A percentile compares a stretch with the other conserved stretches of the same genome.
Conservation (phyloP, 2,113 vertebrate species). For the Struthio camelus region DNA sequence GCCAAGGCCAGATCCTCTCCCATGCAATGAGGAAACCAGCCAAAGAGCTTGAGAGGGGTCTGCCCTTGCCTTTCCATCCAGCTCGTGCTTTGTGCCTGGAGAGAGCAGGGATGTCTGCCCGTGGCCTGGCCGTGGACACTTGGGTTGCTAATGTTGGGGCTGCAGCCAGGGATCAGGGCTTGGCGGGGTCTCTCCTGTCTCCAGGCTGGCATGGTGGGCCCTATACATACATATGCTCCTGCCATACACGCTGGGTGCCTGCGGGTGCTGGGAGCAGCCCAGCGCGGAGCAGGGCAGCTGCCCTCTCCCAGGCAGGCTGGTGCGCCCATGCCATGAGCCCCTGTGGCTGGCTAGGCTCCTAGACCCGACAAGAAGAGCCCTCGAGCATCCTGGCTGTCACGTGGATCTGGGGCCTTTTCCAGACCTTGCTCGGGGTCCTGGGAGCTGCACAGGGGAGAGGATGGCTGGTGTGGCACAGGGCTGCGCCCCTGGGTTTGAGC, state of each 20-base stretch:
- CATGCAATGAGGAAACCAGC: neutral
- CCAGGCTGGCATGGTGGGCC: neutral
- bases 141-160: neutral
- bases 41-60: neutral
- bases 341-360: neutral
- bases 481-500: conserved; percentile 62
- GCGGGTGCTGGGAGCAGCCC: neutral
- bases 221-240: fast-evolving
- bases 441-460: neutral
- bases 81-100: neutral
- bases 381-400: neutral
- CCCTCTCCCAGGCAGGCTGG: neutral
- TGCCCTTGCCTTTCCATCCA: neutral
- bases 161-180: neutral
- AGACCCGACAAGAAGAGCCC: neutral
- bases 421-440: neutral
- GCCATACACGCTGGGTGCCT: neutral
- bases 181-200: neutral
- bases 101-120: neutral
- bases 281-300: neutral
- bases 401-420: neutral
- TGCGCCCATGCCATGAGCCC: fast-evolving
- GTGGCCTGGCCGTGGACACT: neutral
- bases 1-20: neutral
- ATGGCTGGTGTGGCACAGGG: conserved; percentile 51